Conservation (phyloP, 2,113 vertebrate genomes). For the Aleadryas rufinucha region DNA sequence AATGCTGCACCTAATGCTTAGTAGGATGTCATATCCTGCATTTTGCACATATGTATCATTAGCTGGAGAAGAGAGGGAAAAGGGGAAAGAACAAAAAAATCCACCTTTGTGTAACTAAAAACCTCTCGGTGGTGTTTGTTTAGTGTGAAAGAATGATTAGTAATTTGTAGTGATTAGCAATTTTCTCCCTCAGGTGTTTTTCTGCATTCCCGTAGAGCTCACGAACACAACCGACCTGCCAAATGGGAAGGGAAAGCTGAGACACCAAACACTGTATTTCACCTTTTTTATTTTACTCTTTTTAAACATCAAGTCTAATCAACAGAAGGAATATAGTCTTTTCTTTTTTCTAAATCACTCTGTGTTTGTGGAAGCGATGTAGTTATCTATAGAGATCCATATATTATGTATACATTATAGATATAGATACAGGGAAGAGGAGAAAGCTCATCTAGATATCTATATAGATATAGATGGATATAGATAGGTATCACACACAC, state of each 20-base stretch:
- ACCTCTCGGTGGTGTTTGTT: slow-evolving; percentile 71
- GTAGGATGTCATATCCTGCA: slow-evolving; percentile 42
- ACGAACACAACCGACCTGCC: slow-evolving; percentile 31
- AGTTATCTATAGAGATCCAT: background rate
- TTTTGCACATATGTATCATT: slow-evolving; percentile 63
- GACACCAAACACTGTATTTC: background rate
- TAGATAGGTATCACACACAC: too few relatives aligned
- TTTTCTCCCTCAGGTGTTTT: slow-evolving; percentile 75
- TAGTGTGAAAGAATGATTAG: slow-evolving; percentile 73
- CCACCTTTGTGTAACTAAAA: slow-evolving; percentile 55
- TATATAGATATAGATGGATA: background rate
- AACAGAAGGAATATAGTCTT: slow-evolving; percentile 8
- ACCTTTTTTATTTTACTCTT: background rate
- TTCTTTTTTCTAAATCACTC: background rate
- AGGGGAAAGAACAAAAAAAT: background rate
- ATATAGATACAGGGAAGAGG: background rate
- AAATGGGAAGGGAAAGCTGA: slow-evolving; percentile 41
- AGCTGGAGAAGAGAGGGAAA: slow-evolving; percentile 20
- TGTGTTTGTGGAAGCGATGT: background rate
- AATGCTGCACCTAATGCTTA: slow-evolving; percentile 42
- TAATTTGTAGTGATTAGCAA: slow-evolving; percentile 75
- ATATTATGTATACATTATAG: background rate
- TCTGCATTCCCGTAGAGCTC: slow-evolving; percentile 67
- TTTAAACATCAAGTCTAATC: slow-evolving; percentile 41
- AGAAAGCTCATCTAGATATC: background rate